phyloP scores from a whole-genome alignment of 1,140 invertebrate genomes.

The Thaumatotibia leucotreta region DNA sequence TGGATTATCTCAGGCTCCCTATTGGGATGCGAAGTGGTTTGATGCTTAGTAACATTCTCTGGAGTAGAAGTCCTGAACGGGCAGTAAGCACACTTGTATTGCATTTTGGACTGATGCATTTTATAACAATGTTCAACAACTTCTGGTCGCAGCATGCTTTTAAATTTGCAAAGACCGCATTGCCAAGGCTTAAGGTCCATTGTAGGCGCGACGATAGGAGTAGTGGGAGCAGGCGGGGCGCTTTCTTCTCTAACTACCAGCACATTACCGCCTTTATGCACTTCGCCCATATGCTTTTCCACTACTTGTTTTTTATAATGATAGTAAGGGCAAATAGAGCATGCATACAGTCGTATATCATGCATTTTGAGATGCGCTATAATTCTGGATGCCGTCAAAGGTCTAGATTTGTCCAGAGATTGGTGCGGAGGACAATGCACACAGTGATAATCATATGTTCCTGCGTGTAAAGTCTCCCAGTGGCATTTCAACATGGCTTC shows the following conservation, averaged over 20 bases:
- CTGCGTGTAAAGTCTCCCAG: constrained; percentile 83
- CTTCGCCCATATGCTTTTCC: constrained; percentile 81
- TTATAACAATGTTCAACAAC: constrained; percentile 78
- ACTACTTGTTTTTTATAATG: constrained; percentile 80
- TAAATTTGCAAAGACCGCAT: constrained; percentile 82
- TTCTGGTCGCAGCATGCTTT: constrained; percentile 78
- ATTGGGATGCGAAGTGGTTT: constrained; percentile 41
- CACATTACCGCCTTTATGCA: constrained; percentile 78
- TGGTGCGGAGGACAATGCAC: constrained; percentile 79
- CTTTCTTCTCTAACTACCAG: constrained; percentile 78
- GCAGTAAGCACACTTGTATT: constrained; percentile 83
- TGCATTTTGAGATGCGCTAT: constrained; percentile 86
- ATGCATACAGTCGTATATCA: constrained; percentile 83
- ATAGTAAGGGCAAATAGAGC: constrained; percentile 81
- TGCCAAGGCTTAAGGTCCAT: constrained; percentile 81
- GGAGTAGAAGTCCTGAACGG: constrained; percentile 77
- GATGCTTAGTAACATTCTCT: constrained; percentile 78
- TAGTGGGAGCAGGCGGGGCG: constrained; percentile 21
- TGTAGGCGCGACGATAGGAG: constrained; percentile 41
- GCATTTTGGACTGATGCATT: constrained; percentile 79
- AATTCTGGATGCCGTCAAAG: constrained; percentile 76
- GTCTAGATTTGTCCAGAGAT: constrained; percentile 49
- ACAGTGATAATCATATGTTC: constrained; percentile 79
- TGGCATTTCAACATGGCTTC: constrained; percentile 84
- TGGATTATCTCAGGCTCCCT: constrained; percentile 51